phyloP scores from a whole-genome alignment of 2,797 vertebrate genomes.

The Melanotaenia nigrans region DNA sequence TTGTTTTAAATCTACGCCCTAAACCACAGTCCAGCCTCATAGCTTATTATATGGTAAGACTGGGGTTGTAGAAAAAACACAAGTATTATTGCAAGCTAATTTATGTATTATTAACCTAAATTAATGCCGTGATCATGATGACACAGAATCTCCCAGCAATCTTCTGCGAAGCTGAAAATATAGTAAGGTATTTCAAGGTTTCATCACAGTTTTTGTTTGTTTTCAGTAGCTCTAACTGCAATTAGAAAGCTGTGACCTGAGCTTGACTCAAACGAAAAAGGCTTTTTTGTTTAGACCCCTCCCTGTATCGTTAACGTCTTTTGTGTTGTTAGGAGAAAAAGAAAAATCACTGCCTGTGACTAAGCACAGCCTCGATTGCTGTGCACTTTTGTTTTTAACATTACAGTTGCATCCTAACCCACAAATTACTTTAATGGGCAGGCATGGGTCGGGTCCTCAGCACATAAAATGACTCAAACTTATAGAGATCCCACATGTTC shows the following conservation, averaged over 20 bases:
- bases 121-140: conserved; percentile 32
- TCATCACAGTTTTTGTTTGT: conserved; percentile 40
- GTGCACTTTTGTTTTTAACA: conserved; percentile 76
- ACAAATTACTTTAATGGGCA: conserved; percentile 73
- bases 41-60: conserved; percentile 62
- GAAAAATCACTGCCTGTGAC: conserved; percentile 49
- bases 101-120: conserved; percentile 52
- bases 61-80: conserved; percentile 45
- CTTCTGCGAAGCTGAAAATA: conserved; percentile 15
- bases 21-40: conserved; percentile 62
- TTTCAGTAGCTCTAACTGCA: conserved; percentile 30
- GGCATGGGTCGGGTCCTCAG: conserved; percentile 63
- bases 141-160: conserved; percentile 19
- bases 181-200: conserved; percentile 20
- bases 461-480: conserved; percentile 73
- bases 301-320: conserved; percentile 68
- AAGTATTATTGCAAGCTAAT: conserved; percentile 56
- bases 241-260: conserved; percentile 53
- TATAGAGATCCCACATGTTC: conserved; percentile 76
- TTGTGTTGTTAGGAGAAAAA: conserved; percentile 20
- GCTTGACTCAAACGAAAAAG: conserved; percentile 59
- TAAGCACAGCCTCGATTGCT: conserved; percentile 54
- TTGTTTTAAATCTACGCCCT: conserved; percentile 67
- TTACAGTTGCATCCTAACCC: conserved; percentile 67
- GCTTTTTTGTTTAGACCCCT: conserved; percentile 62